Conservation (phyloP, 2,797 vertebrate species). For the Schizopygopsis pylzovi region DNA sequence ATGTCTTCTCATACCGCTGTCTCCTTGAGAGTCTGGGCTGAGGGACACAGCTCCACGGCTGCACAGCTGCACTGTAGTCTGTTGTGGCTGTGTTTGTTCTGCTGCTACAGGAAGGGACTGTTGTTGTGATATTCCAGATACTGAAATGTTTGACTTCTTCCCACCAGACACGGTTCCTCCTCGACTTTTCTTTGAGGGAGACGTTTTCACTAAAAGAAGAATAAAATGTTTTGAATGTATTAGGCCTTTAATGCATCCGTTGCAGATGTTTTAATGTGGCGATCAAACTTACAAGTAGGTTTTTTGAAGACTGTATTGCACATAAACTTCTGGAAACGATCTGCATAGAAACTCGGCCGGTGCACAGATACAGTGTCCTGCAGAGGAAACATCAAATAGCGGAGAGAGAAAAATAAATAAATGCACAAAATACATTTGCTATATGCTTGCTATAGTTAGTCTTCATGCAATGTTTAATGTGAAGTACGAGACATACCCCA, state of each 20-base stretch:
- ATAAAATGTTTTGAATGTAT: background rate
- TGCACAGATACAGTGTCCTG: constrained; percentile 96
- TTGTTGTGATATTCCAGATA: constrained; percentile 56
- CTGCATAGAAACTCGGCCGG: constrained; percentile 92
- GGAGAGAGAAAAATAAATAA: background rate
- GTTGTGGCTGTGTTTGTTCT: constrained; percentile 58
- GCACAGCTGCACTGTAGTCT: constrained; percentile 71
- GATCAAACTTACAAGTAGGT: constrained; percentile 77
- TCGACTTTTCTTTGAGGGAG: constrained; percentile 90
- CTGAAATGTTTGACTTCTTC: constrained; percentile 71
- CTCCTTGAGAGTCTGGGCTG: constrained; percentile 64
- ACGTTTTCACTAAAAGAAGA: constrained; percentile 80
- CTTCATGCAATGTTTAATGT: background rate
- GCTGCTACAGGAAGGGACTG: constrained; percentile 61
- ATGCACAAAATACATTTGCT: background rate
- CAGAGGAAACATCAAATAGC: constrained; percentile 1
- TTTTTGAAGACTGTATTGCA: constrained; percentile 88
- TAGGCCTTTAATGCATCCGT: background rate
- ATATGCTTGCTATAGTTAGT: too few relatives aligned
- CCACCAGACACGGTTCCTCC: constrained; percentile 69
- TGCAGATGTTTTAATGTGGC: background rate
- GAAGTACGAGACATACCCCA: constrained; percentile 79
- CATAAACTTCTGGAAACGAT: constrained; percentile 95
- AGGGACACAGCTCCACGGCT: constrained; percentile 50
- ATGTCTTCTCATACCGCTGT: constrained; percentile 65